Evolutionary conservation across 1,140 invertebrate species (phyloP).

Genomic region (Drosophila nannoptera): DNA sequence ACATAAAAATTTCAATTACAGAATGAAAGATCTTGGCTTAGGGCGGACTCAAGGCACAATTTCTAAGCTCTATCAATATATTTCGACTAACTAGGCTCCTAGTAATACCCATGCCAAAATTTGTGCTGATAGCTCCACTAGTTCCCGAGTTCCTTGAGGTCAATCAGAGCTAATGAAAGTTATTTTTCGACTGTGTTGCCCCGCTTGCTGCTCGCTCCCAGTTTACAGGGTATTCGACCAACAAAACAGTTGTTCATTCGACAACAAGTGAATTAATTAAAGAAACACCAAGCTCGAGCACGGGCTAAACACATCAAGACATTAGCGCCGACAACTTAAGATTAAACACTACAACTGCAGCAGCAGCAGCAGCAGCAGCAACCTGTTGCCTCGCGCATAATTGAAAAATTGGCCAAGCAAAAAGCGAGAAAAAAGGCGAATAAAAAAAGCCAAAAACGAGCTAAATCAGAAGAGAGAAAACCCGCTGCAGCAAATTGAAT

Average conservation of each 20-base stretch:
- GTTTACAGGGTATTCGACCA: constrained; percentile 27
- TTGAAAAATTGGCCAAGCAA: constrained; percentile 64
- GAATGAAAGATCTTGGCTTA: no score
- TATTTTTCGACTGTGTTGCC: neutral
- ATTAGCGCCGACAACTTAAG: constrained; percentile 42
- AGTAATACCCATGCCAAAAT: no score
- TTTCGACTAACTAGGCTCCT: no score
- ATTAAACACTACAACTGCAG: constrained; percentile 29
- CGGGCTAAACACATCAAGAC: constrained; percentile 48
- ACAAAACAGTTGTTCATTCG: constrained; percentile 44
- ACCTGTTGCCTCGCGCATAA: constrained; percentile 52
- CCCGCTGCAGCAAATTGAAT: constrained; percentile 39
- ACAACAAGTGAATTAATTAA: constrained; percentile 70
- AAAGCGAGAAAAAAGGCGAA: constrained; percentile 2
- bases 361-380: constrained; percentile 27
- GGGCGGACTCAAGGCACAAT: no score
- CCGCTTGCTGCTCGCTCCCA: neutral
- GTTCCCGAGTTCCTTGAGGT: no score
- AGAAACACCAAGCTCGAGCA: constrained; percentile 55
- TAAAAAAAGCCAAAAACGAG: constrained; percentile 12
- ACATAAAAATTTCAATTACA: no score
- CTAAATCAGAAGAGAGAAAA: constrained; percentile 15
- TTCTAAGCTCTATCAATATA: no score
- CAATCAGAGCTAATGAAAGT: no score
- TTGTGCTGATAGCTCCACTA: no score